Evolutionary conservation across 2,113 vertebrate species (phyloP), one percentile per base, ranked within the genome.

Genomic region (Telmatochromis sp.): DNA sequence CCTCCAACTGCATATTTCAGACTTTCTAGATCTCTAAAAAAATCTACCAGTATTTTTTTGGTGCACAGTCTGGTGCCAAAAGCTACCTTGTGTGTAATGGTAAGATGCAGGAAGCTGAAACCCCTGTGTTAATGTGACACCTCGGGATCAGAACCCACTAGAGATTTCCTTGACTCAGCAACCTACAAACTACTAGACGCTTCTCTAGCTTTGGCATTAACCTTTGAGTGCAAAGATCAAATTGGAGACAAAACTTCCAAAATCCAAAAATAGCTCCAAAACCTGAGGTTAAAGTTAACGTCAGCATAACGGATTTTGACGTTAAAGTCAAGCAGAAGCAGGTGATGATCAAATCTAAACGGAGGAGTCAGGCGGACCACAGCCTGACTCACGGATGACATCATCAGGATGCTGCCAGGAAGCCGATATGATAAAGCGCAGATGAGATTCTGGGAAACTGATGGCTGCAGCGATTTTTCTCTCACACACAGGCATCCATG

Each of bases 401-500:
- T 91, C 86, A 88, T 57, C 80, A 50, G 81, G n/a, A 10, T 7
- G 51, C 54, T 93, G 47, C 85, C 90, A 68, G 92, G 90, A 93
- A 94, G 85, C 63, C 14, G 2, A 8, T 42, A 82, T 51, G 86
- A 93, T 89, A 83, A 84, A 89, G 35, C 9, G 7, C 58, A 78
- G 37, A 1, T 68, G 17, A 37, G 57, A 6, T 92, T 92, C 90
- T 51, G 19, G 60, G 89, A 92, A 92, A 82, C 14, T 63, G 83
- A 81, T 84, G 28, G 23, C 45, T 63, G 85, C 85, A 84, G 82
- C 2, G 2, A 68, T 87, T 84, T 31, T 54, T 60, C 73, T 21
- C 55, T 11, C 58, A 50, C 50, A 60, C 86, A 84, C 50, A 68
- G 83, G 71, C 75, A 57, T 9, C 37, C 33, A 68, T 91, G 81